These are phyloP conservation scores for Helleia helle DNA, from an alignment of 2,888 invertebrate species.

Conservation along the genomic window DNA sequence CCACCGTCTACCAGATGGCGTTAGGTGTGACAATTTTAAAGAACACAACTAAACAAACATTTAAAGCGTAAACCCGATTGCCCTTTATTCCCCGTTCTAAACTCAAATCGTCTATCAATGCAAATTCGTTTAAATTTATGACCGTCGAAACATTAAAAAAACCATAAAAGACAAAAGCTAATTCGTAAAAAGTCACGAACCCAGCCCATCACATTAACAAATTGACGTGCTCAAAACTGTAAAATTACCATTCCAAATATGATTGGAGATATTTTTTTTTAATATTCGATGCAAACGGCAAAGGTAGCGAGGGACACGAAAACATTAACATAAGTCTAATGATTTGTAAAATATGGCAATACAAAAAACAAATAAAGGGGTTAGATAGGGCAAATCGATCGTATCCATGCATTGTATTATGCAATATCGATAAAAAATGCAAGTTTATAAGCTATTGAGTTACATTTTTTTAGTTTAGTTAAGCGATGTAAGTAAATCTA, in stretches of 20 bases:
- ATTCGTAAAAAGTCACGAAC: slow-evolving; percentile 60
- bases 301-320: slow-evolving; percentile 41
- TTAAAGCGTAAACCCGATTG: neutral
- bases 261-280: slow-evolving; percentile 31
- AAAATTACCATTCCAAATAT: slow-evolving; percentile 62
- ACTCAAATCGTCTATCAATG: neutral
- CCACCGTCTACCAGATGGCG: neutral
- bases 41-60: neutral
- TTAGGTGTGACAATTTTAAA: neutral
- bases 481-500: too few relatives aligned
- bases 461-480: too few relatives aligned
- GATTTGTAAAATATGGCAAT: slow-evolving; percentile 36
- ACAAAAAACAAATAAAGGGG: slow-evolving; percentile 7
- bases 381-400: too few relatives aligned
- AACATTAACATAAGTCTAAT: slow-evolving; percentile 43
- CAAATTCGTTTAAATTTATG: slow-evolving; percentile 31
- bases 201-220: slow-evolving; percentile 54
- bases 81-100: neutral
- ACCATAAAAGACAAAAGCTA: slow-evolving; percentile 31
- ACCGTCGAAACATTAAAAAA: slow-evolving; percentile 26
- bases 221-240: slow-evolving; percentile 70
- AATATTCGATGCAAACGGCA: slow-evolving; percentile 29
- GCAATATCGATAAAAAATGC: too few relatives aligned
- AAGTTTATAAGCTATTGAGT: too few relatives aligned
- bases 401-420: too few relatives aligned